phyloP scores from a whole-genome alignment of 92 coral and sea anemone genomes.

The Epizoanthus ramosus region DNA sequence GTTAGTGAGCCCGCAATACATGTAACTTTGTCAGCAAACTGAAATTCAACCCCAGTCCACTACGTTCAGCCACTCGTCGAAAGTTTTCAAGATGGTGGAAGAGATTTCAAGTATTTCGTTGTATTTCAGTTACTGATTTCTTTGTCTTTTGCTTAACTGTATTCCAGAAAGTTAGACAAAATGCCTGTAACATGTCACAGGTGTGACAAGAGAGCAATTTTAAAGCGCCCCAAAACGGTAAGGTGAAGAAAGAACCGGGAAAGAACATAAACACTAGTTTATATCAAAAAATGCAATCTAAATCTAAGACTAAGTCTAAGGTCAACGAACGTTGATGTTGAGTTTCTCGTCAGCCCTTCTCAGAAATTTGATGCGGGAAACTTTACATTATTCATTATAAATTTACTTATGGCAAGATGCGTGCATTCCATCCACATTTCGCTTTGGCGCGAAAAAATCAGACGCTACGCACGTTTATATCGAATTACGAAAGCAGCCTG shows the following conservation, averaged over 20 bases:
- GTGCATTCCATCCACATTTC: no score
- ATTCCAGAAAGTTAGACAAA: neutral
- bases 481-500: no score
- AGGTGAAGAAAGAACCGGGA: conserved; percentile 27
- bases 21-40: conserved; percentile 16
- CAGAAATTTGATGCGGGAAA: no score
- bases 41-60: conserved; percentile 16
- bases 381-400: no score
- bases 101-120: neutral
- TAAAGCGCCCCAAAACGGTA: conserved; percentile 98
- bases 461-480: no score
- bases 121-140: neutral
- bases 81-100: conserved; percentile 9
- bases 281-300: no score
- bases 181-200: conserved; percentile 88
- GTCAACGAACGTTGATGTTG: no score
- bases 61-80: neutral
- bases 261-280: no score
- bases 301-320: no score
- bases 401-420: no score
- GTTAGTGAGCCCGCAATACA: conserved; percentile 28
- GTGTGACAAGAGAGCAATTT: conserved; percentile 84
- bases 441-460: no score
- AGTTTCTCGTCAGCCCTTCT: no score
- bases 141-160: neutral